These are phyloP conservation scores for Megalops atlanticus DNA, from an alignment of 2,113 vertebrate genomes.

Conservation along the genomic window DNA sequence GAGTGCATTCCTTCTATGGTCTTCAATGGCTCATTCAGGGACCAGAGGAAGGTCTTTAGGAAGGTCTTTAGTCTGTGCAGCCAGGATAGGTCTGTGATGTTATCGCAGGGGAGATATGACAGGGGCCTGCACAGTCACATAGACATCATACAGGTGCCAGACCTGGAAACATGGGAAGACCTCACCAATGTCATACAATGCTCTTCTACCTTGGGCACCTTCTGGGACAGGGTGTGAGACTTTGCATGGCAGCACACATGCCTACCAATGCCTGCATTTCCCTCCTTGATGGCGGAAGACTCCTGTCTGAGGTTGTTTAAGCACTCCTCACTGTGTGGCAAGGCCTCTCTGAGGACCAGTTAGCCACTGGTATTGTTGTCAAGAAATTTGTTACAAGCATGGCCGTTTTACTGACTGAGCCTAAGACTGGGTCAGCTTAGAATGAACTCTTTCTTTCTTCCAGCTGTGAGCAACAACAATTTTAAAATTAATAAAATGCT, in stretches of 20 bases:
- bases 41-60: conserved; percentile 33
- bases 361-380: conserved; percentile 48
- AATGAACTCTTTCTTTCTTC: conserved; percentile 70
- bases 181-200: conserved; percentile 36
- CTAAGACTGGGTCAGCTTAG: too few species aligned
- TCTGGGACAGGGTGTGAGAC: background rate
- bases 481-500: conserved; percentile 78
- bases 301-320: conserved; percentile 13
- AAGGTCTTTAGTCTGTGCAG: conserved; percentile 46
- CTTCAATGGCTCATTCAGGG: conserved; percentile 25
- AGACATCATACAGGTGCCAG: conserved; percentile 24
- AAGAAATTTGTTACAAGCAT: conserved; percentile 67
- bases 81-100: conserved; percentile 54
- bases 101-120: conserved; percentile 43
- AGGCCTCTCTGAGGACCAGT: conserved; percentile 36
- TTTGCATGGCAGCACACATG: background rate
- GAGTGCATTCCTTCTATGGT: too few species aligned
- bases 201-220: conserved; percentile 22
- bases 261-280: background rate
- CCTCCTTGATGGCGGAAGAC: conserved; percentile 27
- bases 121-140: conserved; percentile 19
- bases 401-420: conserved; percentile 71
- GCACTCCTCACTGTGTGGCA: conserved; percentile 34
- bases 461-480: conserved; percentile 76
- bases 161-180: conserved; percentile 17